Evolutionary conservation across 2,797 vertebrate species (phyloP).

Genomic region (Amphiprion clarkii): DNA sequence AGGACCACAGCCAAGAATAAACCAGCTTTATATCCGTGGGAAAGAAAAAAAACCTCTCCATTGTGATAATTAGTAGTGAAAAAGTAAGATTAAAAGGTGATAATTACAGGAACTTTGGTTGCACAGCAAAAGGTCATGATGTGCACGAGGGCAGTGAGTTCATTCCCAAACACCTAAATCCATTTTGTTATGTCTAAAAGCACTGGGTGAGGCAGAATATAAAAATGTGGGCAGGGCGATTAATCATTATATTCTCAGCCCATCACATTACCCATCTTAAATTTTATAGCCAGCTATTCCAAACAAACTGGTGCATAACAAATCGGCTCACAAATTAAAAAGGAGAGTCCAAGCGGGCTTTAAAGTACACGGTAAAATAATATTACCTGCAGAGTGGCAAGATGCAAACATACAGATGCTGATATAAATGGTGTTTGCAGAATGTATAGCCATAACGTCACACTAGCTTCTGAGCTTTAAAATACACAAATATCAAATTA

Average conservation of each 20-base stretch:
- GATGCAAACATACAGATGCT: constrained; percentile 4
- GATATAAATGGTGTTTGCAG: constrained; percentile 8
- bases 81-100: constrained; percentile 14
- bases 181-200: background rate
- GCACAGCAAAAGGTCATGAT: background rate
- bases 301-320: background rate
- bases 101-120: background rate
- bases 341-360: background rate
- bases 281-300: background rate
- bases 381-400: background rate
- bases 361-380: background rate
- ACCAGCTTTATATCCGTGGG: constrained; percentile 29
- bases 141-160: constrained; percentile 9
- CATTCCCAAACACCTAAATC: background rate
- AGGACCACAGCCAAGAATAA: constrained; percentile 33
- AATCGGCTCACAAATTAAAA: constrained; percentile 1
- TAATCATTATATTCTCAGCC: background rate
- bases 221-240: background rate
- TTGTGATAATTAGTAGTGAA: constrained; percentile 13
- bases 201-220: background rate
- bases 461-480: background rate
- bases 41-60: constrained; percentile 8
- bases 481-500: constrained; percentile 18
- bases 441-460: background rate
- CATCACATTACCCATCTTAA: background rate